phyloP scores from a whole-genome alignment of 2,888 invertebrate species.

The Ischnus inquisitorius region DNA sequence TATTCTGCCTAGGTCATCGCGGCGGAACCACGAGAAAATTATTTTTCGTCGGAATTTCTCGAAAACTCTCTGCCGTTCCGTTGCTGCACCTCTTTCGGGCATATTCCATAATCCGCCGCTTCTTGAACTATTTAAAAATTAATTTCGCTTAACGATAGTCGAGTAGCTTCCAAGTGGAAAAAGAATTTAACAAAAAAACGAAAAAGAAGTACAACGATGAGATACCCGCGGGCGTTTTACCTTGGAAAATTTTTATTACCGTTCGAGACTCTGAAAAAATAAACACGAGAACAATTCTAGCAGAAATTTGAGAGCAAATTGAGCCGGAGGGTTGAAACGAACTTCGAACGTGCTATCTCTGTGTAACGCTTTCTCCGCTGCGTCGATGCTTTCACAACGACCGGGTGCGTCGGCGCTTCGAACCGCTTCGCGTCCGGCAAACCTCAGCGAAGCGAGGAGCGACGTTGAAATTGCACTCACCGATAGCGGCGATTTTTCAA shows the following conservation, averaged over 20 bases:
- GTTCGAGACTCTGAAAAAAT: neutral
- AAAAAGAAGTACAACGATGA: neutral
- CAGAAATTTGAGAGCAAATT: neutral
- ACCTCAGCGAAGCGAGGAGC: constrained; percentile 27
- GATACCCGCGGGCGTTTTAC: neutral
- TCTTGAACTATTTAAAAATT: too few relatives aligned
- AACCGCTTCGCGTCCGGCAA: neutral
- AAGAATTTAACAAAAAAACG: too few relatives aligned
- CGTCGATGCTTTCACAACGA: neutral
- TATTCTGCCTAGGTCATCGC: too few relatives aligned
- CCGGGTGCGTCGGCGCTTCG: constrained; percentile 6
- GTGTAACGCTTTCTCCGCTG: neutral
- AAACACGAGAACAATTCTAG: neutral
- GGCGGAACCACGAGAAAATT: too few relatives aligned
- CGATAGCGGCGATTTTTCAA: constrained; percentile 54
- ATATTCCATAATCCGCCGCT: too few relatives aligned
- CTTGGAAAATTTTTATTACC: neutral
- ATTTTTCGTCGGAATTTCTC: too few relatives aligned
- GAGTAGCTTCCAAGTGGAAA: constrained; percentile 1
- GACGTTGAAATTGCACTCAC: constrained; percentile 53
- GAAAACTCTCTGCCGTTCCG: too few relatives aligned
- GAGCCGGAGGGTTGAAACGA: neutral
- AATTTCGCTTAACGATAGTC: neutral
- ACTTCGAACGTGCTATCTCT: neutral
- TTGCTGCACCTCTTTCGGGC: too few relatives aligned